phyloP scores from a whole-genome alignment of 1,140 invertebrate species.

The Agrypnia vestita region DNA sequence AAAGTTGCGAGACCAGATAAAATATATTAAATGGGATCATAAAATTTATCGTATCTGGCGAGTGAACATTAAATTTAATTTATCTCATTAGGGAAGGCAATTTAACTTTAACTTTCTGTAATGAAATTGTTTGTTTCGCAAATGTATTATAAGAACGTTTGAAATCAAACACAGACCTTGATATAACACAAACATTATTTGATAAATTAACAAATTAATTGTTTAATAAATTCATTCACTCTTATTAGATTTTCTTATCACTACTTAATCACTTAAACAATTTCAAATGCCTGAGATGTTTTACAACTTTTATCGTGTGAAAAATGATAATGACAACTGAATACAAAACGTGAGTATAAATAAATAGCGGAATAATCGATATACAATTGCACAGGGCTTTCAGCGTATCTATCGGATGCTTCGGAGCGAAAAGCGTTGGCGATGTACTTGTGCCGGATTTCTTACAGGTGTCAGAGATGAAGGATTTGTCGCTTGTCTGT shows the following conservation, averaged over 20 bases:
- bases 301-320: too few relatives aligned
- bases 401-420: too few relatives aligned
- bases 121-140: slow-evolving; percentile 19
- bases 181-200: not conserved
- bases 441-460: too few relatives aligned
- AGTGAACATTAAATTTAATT: slow-evolving; percentile 44
- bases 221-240: not conserved
- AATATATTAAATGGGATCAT: slow-evolving; percentile 41
- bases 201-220: not conserved
- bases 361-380: too few relatives aligned
- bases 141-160: not conserved
- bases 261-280: too few relatives aligned
- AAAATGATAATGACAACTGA: too few relatives aligned
- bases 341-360: too few relatives aligned
- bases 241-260: not conserved
- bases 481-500: too few relatives aligned
- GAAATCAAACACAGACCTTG: not conserved
- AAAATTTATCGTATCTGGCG: slow-evolving; percentile 40
- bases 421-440: too few relatives aligned
- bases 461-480: too few relatives aligned
- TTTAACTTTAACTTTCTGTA: slow-evolving; percentile 31
- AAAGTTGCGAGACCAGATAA: slow-evolving; percentile 32
- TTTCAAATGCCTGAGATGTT: too few relatives aligned
- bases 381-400: too few relatives aligned
- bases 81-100: slow-evolving; percentile 41